Conservation (phyloP, 2,888 invertebrate species). For the Dasypolia templi region DNA sequence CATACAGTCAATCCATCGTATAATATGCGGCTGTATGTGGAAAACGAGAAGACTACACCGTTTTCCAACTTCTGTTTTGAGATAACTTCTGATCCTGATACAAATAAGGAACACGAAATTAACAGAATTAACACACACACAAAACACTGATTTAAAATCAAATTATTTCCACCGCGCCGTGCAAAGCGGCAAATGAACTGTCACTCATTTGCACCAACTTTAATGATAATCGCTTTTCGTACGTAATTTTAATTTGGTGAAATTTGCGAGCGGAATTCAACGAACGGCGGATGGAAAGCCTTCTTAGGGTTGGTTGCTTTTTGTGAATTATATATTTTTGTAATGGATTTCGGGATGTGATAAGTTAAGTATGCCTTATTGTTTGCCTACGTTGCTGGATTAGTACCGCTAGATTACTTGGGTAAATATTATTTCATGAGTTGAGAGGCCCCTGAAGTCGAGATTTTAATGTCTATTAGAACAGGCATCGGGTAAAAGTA, state of each 20-base stretch:
- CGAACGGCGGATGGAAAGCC: constrained; percentile 46
- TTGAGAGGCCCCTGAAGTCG: not conserved
- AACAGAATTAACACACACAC: constrained; percentile 19
- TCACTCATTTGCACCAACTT: constrained; percentile 67
- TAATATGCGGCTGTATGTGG: not conserved
- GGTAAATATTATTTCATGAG: not conserved
- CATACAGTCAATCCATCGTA: no score
- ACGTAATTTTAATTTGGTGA: constrained; percentile 65
- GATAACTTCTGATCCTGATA: not conserved
- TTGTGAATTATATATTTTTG: constrained; percentile 34
- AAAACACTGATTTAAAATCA: constrained; percentile 44
- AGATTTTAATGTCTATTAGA: not conserved
- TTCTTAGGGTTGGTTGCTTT: constrained; percentile 51
- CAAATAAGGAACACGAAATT: not conserved
- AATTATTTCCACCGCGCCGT: constrained; percentile 49
- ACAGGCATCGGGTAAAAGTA: not conserved
- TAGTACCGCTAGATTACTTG: constrained; percentile 21
- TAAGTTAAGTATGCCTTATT: not conserved
- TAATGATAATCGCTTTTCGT: constrained; percentile 68
- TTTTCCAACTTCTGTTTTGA: not conserved
- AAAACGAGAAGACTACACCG: not conserved
- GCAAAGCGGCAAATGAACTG: constrained; percentile 63
- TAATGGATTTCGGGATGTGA: constrained; percentile 19
- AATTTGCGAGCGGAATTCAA: constrained; percentile 60
- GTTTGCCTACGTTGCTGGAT: constrained; percentile 7